Base-by-base conservation (phyloP, 2,888 invertebrate species). In the Byasa hedistus region DNA sequence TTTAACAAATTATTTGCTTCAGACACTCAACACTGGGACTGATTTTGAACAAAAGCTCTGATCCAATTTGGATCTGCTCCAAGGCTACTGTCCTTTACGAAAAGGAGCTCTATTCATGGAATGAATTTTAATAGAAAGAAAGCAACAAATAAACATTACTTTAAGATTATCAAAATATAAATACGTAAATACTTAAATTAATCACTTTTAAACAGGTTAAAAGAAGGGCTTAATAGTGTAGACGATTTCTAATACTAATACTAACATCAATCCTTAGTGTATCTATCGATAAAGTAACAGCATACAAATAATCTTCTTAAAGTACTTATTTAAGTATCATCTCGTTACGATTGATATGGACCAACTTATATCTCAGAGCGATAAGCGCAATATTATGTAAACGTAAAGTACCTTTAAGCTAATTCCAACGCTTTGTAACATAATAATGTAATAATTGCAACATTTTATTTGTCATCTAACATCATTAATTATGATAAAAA, bases 31-130 rank as follows among this genome's bases (percentile, higher is more conserved):
- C 59, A 65, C 44, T 54, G 55, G 24, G 64, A 65, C 54, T 60
- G 54, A 59, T 65, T 64, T 65, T 58, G 44, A 55, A 59, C 59
- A 65, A 65, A 65, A 59, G 64, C 59, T 64, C 64, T 65, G 59
- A 65, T 60, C 55, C 59, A 65, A 65, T 65, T 65, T 65, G 64
- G 59, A 65, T 65, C 44, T 15, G 64, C 44, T 65, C 64, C 64
- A 65, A 55, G 22, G 64, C 54, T 39, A 59, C 54, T 59, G 55
- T 55, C 64, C 55, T 65, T 51, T 65, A 39, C 27, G 59, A 65
- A 52, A 32, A 60, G 44, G 32, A 55, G 27, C 64, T 65, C 59
- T 52, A 48, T 55, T 59, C 58, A 54, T 54, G 58, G 36, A 54
- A 39, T 64, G 57, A 57, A 64, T 58, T 64, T 64, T 36, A 64